Base-by-base conservation (phyloP, 2,888 invertebrate genomes). In the Encarsia formosa region DNA sequence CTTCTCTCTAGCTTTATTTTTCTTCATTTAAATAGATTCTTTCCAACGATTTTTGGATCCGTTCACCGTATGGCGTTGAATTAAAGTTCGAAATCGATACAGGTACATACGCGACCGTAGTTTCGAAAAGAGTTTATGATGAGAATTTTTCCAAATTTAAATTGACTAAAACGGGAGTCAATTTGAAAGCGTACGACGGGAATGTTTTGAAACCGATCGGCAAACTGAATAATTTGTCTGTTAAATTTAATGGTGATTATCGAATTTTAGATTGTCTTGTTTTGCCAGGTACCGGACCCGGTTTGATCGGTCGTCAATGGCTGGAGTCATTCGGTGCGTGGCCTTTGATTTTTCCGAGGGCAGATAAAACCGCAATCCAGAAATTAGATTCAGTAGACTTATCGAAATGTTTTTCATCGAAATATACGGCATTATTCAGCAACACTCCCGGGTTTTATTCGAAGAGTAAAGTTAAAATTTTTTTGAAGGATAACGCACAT, bases 241-340 rank as follows among this genome's bases (percentile, higher is more conserved):
- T 37, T 15, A 37, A 38, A 22, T 56, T 40, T 39, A 34, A 45
- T 24, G 22, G 20, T 19, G 29, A 18, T 16, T 32, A 23, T 6
- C 8, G 40, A 6, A 40, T 15, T 13, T 13, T 50, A 15, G 23
- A 49, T 22, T 45, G 35, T 29, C 52, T 49, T 18, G 46, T 56
- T 5, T 32, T 52, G 32, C 52, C 24, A 29, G 52, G 52, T n/a
- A 16, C 44, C 31, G 56, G 56, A 15, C 52, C 52, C 23, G 26
- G 46, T 3, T 38, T 49, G n/a, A 40, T 56, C 16, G 52, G 52
- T 11, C 43, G 56, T 22, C 49, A 49, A 45, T 56, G 56, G 56
- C 35, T 56, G 3, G 11, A 23, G 9, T 8, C 23, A 43, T 56
- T 52, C 16, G 40, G 45, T 2, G 15, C 18, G 26, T 56, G 52